phyloP scores from a whole-genome alignment of 64 coral and sea anemone genomes.

The Stichodactyla mertensii region DNA sequence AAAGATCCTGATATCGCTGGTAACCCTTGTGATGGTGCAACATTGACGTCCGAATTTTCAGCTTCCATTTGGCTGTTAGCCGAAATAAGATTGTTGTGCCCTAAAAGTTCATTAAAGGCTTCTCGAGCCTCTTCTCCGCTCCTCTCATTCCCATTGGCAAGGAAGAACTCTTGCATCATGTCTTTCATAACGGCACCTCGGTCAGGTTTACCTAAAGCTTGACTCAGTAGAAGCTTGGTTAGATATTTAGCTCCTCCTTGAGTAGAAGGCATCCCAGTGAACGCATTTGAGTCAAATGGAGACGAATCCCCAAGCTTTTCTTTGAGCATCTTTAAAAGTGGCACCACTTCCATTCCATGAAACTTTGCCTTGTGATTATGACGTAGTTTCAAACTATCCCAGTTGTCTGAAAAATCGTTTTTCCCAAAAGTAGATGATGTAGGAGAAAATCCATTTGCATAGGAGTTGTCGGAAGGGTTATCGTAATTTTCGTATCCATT shows the following conservation, averaged over 20 bases:
- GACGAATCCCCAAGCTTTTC: conserved; percentile 36
- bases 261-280: conserved; percentile 33
- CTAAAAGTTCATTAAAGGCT: conserved; percentile 61
- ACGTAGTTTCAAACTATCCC: conserved; percentile 38
- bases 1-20: neutral
- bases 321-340: conserved; percentile 65
- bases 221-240: conserved; percentile 58
- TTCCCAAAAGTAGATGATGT: neutral
- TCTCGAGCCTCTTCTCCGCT: conserved; percentile 49
- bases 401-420: conserved; percentile 66
- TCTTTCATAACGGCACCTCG: conserved; percentile 74
- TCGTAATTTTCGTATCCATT: conserved; percentile 30
- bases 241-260: conserved; percentile 27
- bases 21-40: neutral
- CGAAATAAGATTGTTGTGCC: conserved; percentile 41
- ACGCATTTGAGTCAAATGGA: conserved; percentile 30
- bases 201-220: conserved; percentile 70
- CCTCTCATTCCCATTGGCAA: conserved; percentile 68
- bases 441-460: conserved; percentile 5
- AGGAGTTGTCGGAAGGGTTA: conserved; percentile 24
- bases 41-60: neutral
- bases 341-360: conserved; percentile 58
- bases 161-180: conserved; percentile 81
- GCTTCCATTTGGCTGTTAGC: conserved; percentile 24
- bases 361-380: conserved; percentile 15